Evolutionary conservation across 1,140 invertebrate genomes (phyloP), one percentile per base, ranked within the genome.

Genomic region (Adoxophyes honmai): DNA sequence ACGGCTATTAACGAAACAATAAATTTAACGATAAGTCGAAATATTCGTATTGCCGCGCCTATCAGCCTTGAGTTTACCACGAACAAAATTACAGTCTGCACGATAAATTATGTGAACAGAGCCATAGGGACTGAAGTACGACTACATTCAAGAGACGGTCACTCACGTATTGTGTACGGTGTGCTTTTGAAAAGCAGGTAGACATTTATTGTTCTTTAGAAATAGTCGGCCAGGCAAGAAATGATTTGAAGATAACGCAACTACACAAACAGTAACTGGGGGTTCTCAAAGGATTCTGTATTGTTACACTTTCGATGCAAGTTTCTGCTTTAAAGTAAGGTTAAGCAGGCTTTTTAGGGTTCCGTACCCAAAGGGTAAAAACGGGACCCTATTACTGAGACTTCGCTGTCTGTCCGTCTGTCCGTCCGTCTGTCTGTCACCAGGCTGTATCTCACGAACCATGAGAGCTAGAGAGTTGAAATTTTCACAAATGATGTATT

Each of bases 181-280:
- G n/a, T 18, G 5, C 5, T 21, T 28, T 48, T 48, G 42, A 48
- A 48, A 57, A 64, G 59, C 75, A 78, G 75, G 75, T 78, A 78
- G 65, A 62, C 18, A 52, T 57, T 57, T 54, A 73, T 73, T 75
- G 72, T 73, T 54, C 52, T 59, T 0, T 5, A 21, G 44, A 34
- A 53, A 42, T 36, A 57, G 44, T 48, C 6, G 18, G 14, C 35
- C 39, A 44, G 10, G 11, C 18, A 13, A 37, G 16, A 35, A 8
- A 55, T 18, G 37, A 37, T 53, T 34, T 52, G 28, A 34, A 21
- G 52, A 48, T 48, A 18, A 59, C 53, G 60, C 60, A 57, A 58
- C 64, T 66, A 60, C 38, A 57, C 55, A 61, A 62, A 66, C 58
- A 52, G 60, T 63, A 64, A 70, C 44, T 60, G 60, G 65, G 34